Percentiles rank a stretch among this genome's conserved stretches.
Evolutionary conservation across 2,797 vertebrate species (phyloP).

Genomic region (Spizella passerina): DNA sequence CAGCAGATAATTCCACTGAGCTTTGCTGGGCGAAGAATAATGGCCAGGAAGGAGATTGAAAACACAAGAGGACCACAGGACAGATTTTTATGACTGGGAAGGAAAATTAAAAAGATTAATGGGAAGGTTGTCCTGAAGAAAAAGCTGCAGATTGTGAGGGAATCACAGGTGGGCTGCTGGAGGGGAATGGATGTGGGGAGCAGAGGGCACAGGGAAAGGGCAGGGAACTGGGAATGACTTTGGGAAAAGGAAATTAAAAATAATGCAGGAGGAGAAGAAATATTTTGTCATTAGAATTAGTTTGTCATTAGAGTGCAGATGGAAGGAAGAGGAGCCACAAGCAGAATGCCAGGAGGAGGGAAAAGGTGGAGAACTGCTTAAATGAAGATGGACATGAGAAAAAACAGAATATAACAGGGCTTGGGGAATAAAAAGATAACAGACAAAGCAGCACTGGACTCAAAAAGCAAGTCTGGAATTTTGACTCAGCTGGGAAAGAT

Average conservation of each 20-base stretch:
- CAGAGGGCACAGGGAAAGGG: background rate
- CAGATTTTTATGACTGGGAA: background rate
- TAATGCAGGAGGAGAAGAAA: background rate
- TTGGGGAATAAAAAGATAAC: background rate
- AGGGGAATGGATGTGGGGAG: background rate
- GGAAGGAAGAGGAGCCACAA: background rate
- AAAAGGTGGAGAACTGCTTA: background rate
- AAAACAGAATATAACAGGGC: background rate
- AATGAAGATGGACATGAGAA: background rate
- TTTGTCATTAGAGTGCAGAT: background rate
- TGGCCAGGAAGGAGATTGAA: background rate
- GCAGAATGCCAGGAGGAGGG: background rate
- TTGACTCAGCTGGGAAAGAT: background rate
- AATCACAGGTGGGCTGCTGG: background rate
- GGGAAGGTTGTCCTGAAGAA: background rate
- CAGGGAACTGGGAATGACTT: background rate
- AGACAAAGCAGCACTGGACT: background rate
- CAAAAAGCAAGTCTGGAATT: background rate
- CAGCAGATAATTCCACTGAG: background rate
- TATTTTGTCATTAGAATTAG: background rate
- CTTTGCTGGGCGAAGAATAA: background rate
- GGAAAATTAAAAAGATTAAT: conserved; percentile 16
- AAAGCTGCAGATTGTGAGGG: background rate
- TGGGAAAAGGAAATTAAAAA: background rate
- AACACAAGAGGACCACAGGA: background rate